These are phyloP conservation scores for Miichthys miiuy DNA, from an alignment of 2,797 vertebrate genomes.

Conservation along the genomic window DNA sequence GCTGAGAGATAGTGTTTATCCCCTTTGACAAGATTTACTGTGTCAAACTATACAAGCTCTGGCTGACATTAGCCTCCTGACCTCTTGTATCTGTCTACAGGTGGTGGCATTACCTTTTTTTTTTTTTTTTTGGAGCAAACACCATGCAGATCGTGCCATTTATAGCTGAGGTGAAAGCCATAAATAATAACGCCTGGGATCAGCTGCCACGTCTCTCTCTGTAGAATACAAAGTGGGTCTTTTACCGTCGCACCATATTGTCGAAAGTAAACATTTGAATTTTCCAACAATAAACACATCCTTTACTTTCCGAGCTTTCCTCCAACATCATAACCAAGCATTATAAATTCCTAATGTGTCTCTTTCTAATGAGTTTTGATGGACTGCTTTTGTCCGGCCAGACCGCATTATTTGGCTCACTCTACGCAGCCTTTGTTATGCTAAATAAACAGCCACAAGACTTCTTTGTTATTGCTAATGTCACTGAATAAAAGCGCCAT, in stretches of 20 bases:
- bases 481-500: constrained; percentile 56
- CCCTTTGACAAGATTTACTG: constrained; percentile 62
- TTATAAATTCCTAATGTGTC: constrained; percentile 38
- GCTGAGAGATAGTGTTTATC: constrained; percentile 57
- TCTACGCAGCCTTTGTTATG: constrained; percentile 55
- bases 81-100: constrained; percentile 49
- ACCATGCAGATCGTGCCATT: constrained; percentile 29
- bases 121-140: constrained; percentile 32
- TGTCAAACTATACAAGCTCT: constrained; percentile 50
- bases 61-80: constrained; percentile 56
- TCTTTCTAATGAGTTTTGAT: constrained; percentile 67
- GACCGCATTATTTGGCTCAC: constrained; percentile 50
- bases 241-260: constrained; percentile 14
- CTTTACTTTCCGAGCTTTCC: constrained; percentile 23
- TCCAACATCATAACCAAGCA: constrained; percentile 16
- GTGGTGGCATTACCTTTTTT: constrained; percentile 40
- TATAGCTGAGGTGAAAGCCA: constrained; percentile 16
- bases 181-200: constrained; percentile 42
- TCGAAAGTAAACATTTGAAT: constrained; percentile 38
- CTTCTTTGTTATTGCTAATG: constrained; percentile 64
- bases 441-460: constrained; percentile 65
- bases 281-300: constrained; percentile 30
- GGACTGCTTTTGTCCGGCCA: constrained; percentile 53
- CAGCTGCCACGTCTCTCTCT: constrained; percentile 21
- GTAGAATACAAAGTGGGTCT: constrained; percentile 44